Evolutionary conservation across 2,797 vertebrate species (phyloP).

Genomic region (Acanthiza pusilla): DNA sequence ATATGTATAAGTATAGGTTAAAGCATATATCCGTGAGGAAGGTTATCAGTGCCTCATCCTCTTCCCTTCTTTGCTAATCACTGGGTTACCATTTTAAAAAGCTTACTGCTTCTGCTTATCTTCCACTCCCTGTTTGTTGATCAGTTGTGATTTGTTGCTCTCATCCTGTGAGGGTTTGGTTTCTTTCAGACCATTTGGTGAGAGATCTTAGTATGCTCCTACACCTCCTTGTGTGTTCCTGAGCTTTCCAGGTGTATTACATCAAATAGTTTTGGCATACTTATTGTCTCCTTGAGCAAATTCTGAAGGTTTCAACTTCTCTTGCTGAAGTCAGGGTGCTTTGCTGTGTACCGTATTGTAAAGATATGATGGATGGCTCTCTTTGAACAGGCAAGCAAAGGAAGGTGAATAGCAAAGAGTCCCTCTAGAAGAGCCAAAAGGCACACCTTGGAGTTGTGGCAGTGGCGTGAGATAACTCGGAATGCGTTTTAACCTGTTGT

Average conservation of each 20-base stretch:
- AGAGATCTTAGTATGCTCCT: neutral
- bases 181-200: neutral
- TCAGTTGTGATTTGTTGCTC: neutral
- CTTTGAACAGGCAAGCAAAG: neutral
- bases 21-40: neutral
- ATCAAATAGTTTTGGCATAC: neutral
- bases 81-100: neutral
- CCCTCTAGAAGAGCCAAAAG: neutral
- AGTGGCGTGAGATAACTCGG: conserved; percentile 2
- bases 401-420: neutral
- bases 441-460: conserved; percentile 14
- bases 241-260: neutral
- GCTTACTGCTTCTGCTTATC: neutral
- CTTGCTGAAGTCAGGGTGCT: neutral
- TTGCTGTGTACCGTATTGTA: neutral
- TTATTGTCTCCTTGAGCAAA: neutral
- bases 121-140: neutral
- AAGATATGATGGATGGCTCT: neutral
- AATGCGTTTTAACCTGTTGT: conserved; percentile 44
- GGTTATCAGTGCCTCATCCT: neutral
- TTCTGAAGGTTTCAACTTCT: neutral
- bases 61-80: neutral
- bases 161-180: neutral
- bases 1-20: neutral
- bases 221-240: neutral